Evolutionary conservation across 2,113 vertebrate species (phyloP).

Genomic region (Scytalopus superciliaris): DNA sequence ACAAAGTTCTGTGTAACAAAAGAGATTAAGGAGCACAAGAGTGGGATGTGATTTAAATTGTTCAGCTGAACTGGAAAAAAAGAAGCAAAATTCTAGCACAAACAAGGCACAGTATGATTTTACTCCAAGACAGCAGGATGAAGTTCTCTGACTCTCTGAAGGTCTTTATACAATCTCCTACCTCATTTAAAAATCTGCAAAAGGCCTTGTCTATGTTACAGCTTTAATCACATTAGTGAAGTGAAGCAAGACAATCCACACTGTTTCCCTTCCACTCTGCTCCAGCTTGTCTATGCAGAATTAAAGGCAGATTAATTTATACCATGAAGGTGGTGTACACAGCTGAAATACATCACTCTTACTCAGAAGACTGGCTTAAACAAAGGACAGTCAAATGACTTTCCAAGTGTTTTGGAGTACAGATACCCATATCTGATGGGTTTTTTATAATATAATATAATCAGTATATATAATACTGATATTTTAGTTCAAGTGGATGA

Average conservation of each 20-base stretch:
- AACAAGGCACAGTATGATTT: background rate
- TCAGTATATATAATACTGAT: too few relatives aligned
- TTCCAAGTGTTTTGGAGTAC: background rate
- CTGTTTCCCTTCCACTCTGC: background rate
- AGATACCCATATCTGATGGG: background rate
- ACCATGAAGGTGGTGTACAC: background rate
- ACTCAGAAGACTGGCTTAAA: background rate
- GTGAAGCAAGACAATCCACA: background rate
- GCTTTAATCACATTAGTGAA: background rate
- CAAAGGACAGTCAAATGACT: background rate
- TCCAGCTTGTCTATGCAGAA: background rate
- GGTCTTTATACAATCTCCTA: background rate
- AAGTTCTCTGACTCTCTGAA: background rate
- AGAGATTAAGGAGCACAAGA: background rate
- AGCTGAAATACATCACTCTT: background rate
- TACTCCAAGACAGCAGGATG: background rate
- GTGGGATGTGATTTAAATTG: background rate
- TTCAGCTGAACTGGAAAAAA: background rate
- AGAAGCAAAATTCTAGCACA: background rate
- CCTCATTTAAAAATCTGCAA: background rate
- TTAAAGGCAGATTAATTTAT: background rate
- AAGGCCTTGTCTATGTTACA: background rate
- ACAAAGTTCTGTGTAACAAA: background rate
- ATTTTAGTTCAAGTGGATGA: background rate
- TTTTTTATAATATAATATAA: too few relatives aligned